Evolutionary conservation across 2,888 invertebrate genomes (phyloP).

Genomic region (Pterostichus madidus): DNA sequence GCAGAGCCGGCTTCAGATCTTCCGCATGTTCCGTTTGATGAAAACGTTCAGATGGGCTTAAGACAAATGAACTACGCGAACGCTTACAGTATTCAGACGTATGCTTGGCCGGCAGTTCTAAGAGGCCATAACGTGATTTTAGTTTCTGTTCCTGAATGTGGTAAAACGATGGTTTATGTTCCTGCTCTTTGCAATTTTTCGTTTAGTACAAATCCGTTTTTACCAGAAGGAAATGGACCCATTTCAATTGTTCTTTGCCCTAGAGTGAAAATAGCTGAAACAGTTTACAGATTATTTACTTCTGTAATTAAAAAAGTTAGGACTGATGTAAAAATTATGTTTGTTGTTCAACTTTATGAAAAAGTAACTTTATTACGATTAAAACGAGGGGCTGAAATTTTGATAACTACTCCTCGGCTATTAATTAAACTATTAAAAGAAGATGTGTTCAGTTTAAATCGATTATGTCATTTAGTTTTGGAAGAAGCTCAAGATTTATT

Average conservation of each 20-base stretch:
- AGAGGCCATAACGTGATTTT: conserved; percentile 83
- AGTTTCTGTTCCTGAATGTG: conserved; percentile 81
- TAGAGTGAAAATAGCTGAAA: conserved; percentile 80
- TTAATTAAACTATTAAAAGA: conserved; percentile 78
- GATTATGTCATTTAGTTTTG: conserved; percentile 83
- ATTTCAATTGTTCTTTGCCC: conserved; percentile 84
- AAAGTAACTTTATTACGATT: not conserved
- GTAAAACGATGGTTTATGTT: conserved; percentile 86
- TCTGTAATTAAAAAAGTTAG: not conserved
- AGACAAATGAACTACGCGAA: conserved; percentile 70
- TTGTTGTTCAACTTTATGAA: not conserved
- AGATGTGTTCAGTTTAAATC: conserved; percentile 80
- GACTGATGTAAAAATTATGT: not conserved
- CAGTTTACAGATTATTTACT: conserved; percentile 75
- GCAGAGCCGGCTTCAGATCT: conserved; percentile 70
- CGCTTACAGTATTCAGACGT: conserved; percentile 82
- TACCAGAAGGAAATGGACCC: conserved; percentile 80
- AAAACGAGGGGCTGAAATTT: conserved; percentile 81
- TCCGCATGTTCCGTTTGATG: conserved; percentile 71
- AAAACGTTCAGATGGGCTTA: conserved; percentile 71
- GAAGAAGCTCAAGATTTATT: conserved; percentile 85
- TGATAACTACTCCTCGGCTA: conserved; percentile 85
- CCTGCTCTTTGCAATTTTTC: conserved; percentile 84
- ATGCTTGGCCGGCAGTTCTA: conserved; percentile 85
- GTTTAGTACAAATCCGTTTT: conserved; percentile 75